Base-by-base conservation (phyloP, 2,797 vertebrate genomes). In the Liasis olivaceus region DNA sequence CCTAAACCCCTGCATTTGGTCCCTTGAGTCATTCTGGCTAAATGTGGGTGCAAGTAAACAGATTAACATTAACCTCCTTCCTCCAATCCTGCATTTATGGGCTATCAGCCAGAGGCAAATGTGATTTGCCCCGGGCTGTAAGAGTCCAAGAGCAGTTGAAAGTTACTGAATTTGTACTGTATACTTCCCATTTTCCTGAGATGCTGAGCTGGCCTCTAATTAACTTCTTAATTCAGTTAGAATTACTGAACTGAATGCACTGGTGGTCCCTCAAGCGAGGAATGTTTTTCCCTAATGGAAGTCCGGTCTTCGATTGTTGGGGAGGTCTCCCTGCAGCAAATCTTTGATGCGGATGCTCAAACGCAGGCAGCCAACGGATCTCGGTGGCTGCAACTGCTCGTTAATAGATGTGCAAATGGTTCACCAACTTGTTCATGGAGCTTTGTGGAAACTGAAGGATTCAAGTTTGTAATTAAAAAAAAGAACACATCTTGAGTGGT, bases 281-380 rank as follows among this genome's bases (percentile, higher is more conserved):
- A 85, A 56, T 85, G 85, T 64, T 85, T 91, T 86, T 24, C 77
- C 90, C n/a, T 86, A 24, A 91, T 85, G 60, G 58, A 90, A 17
- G 22, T 59, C 69, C 31, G 7, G 42, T 90, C 36, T 90, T 24
- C 31, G 4, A 24, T 89, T 72, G 17, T 81, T 81, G 47, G 31
- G 24, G 20, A 28, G 24, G 58, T 13, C 69, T 47, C 13, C 7
- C 14, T 17, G 24, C 24, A 62, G 69, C 31, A n/a, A 69, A 69
- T 51, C 28, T 63, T 42, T 6, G 13, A 1, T 31, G 51, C 51
- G 58, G 24, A 69, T 72, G 31, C 31, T 9, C n/a, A 31, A 56
- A 88, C 5, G 24, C 24, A 24, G 14, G 86, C 36, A 1, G 60
- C 24, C 26, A 64, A 51, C 17, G 36, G 31, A 62, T 26, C 59